phyloP scores from a whole-genome alignment of 2,888 invertebrate species.

The Axea sp. region DNA sequence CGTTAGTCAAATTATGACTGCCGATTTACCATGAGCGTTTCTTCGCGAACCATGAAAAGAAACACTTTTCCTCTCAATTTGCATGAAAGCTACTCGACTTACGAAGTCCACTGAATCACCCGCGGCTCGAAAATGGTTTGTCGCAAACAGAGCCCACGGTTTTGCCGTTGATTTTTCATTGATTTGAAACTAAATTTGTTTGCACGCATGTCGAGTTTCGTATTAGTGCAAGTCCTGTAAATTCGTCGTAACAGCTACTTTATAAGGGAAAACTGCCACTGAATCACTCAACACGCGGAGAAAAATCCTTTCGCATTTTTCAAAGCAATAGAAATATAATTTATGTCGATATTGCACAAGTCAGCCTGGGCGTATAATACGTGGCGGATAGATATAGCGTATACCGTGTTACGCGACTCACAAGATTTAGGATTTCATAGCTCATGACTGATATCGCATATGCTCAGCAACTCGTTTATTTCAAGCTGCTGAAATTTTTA shows the following conservation, averaged over 20 bases:
- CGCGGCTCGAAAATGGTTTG: too few species aligned
- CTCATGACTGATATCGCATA: constrained; percentile 52
- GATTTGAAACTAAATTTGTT: constrained; percentile 8
- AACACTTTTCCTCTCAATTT: too few species aligned
- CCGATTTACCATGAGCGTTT: too few species aligned
- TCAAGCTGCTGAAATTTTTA: constrained; percentile 32
- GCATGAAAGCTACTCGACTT: too few species aligned
- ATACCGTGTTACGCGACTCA: constrained; percentile 29
- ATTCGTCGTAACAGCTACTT: constrained; percentile 39
- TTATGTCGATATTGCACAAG: constrained; percentile 38
- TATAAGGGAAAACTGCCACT: constrained; percentile 34
- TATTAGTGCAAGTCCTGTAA: constrained; percentile 47
- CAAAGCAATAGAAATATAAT: constrained; percentile 49
- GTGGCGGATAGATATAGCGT: constrained; percentile 26
- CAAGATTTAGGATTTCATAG: constrained; percentile 54
- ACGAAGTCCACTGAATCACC: too few species aligned
- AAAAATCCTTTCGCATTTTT: constrained; percentile 49
- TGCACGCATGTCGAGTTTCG: background rate
- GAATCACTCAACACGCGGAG: constrained; percentile 34
- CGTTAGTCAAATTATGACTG: too few species aligned
- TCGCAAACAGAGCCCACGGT: too few species aligned
- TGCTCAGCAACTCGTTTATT: constrained; percentile 52
- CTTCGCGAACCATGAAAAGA: too few species aligned
- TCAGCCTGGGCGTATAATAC: constrained; percentile 32
- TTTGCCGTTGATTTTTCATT: too few species aligned